These are phyloP conservation scores for Octopus sinensis DNA, from an alignment of 1,140 invertebrate genomes.

Conservation along the genomic window DNA sequence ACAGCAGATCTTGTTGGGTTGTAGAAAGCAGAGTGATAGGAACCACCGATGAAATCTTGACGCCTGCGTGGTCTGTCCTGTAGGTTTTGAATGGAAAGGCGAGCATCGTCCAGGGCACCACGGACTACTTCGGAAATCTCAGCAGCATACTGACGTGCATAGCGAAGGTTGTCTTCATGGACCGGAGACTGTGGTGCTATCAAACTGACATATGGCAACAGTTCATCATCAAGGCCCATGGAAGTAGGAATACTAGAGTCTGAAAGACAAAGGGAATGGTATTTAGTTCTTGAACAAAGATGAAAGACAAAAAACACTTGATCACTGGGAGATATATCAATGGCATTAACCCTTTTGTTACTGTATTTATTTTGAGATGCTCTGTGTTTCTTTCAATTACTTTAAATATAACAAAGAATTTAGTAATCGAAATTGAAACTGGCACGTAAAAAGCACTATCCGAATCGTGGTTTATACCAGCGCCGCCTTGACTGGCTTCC, in stretches of 20 bases:
- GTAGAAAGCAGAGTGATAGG: not conserved
- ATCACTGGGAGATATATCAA: too few relatives aligned
- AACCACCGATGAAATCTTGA: not conserved
- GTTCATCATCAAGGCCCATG: not conserved
- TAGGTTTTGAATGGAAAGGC: not conserved
- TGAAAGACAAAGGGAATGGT: not conserved
- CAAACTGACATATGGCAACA: conserved; percentile 1
- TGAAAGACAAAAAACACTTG: too few relatives aligned
- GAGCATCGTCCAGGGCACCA: not conserved
- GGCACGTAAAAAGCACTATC: too few relatives aligned
- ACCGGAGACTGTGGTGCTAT: conserved; percentile 31
- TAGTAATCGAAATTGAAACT: too few relatives aligned
- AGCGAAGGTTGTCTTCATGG: conserved; percentile 35
- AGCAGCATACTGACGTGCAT: conserved; percentile 38
- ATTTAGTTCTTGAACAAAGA: too few relatives aligned
- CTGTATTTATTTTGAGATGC: too few relatives aligned
- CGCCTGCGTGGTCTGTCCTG: not conserved
- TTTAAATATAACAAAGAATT: too few relatives aligned
- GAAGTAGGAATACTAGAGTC: not conserved
- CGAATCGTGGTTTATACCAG: too few relatives aligned
- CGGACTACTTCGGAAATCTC: conserved; percentile 28
- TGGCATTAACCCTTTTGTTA: too few relatives aligned
- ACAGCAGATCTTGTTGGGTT: not conserved
- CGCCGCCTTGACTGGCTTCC: too few relatives aligned
- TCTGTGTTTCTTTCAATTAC: too few relatives aligned